phyloP scores from a whole-genome alignment of 23 tunicate species.

The Pegea sp. region DNA sequence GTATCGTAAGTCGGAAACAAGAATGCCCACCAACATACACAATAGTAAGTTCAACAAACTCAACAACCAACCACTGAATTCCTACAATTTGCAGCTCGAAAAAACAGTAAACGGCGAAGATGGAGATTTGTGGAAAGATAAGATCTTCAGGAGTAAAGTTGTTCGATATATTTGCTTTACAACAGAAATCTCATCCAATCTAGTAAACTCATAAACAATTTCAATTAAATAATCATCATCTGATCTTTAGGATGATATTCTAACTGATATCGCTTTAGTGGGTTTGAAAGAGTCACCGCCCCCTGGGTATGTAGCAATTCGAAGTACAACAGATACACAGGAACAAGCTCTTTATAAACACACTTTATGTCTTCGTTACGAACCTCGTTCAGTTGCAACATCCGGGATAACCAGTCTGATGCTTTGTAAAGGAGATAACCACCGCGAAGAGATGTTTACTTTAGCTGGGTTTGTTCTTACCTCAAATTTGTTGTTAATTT shows the following conservation, averaged over 20 bases:
- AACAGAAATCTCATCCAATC: constrained; percentile 7
- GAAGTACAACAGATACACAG: constrained; percentile 37
- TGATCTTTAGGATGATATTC: too few relatives aligned
- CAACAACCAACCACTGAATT: not conserved
- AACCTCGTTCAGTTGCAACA: constrained; percentile 13
- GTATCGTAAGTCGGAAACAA: constrained; percentile 16
- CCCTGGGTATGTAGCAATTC: constrained; percentile 34
- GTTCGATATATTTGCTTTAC: constrained; percentile 60
- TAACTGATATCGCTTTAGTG: constrained; percentile 49
- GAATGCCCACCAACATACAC: constrained; percentile 37
- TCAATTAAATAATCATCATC: too few relatives aligned
- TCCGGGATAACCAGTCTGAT: constrained; percentile 31
- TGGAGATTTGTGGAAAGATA: constrained; percentile 82
- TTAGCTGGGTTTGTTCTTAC: constrained; percentile 36
- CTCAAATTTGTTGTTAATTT: not conserved
- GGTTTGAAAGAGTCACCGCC: constrained; percentile 59
- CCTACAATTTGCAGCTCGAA: constrained; percentile 22
- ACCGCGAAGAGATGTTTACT: constrained; percentile 23
- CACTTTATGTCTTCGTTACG: constrained; percentile 20
- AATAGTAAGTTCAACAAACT: constrained; percentile 13
- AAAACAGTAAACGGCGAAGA: constrained; percentile 60
- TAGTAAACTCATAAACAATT: too few relatives aligned
- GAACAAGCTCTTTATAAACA: constrained; percentile 67
- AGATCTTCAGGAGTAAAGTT: constrained; percentile 32
- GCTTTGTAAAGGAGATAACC: constrained; percentile 12